Conservation (phyloP, 2,113 vertebrate genomes). For the Austrofundulus limnaeus region DNA sequence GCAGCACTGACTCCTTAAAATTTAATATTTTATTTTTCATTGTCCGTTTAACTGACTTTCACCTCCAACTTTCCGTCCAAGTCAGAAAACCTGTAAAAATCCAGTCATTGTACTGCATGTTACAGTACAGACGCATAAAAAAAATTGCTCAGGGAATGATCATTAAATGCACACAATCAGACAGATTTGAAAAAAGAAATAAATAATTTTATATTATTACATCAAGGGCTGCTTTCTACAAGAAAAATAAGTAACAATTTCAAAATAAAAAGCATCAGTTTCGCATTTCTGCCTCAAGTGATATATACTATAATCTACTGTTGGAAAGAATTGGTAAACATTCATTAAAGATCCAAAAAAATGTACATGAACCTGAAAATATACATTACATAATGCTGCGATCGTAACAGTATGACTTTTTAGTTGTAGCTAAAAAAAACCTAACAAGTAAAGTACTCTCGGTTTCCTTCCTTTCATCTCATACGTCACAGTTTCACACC, state of each 20-base stretch:
- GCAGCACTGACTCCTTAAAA: slow-evolving; percentile 30
- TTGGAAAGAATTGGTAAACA: slow-evolving; percentile 19
- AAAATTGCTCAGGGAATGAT: slow-evolving; percentile 3
- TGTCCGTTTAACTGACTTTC: slow-evolving; percentile 47
- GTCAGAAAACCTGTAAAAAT: slow-evolving; percentile 45
- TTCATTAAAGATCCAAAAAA: slow-evolving; percentile 58
- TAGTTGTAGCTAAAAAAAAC: slow-evolving; percentile 62
- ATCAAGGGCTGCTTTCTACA: slow-evolving; percentile 56
- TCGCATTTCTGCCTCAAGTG: slow-evolving; percentile 37
- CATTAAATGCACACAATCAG: slow-evolving; percentile 48
- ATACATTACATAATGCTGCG: slow-evolving; percentile 54
- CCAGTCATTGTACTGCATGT: slow-evolving; percentile 40
- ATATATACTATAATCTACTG: slow-evolving; percentile 46
- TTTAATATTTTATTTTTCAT: slow-evolving; percentile 30
- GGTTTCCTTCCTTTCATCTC: slow-evolving; percentile 56
- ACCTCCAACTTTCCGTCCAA: slow-evolving; percentile 39
- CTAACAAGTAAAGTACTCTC: slow-evolving; percentile 47
- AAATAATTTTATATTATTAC: slow-evolving; percentile 34
- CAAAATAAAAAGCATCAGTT: slow-evolving; percentile 50
- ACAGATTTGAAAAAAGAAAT: slow-evolving; percentile 40
- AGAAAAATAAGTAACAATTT: slow-evolving; percentile 55
- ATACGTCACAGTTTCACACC: slow-evolving; percentile 69
- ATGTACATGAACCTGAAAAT: slow-evolving; percentile 45
- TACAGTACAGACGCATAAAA: slow-evolving; percentile 42
- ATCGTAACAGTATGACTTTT: slow-evolving; percentile 53